A percentile compares a stretch with the other conserved stretches of the same genome.
phyloP scores from a whole-genome alignment of 2,888 invertebrate genomes.

The Scaptomyza parva region DNA sequence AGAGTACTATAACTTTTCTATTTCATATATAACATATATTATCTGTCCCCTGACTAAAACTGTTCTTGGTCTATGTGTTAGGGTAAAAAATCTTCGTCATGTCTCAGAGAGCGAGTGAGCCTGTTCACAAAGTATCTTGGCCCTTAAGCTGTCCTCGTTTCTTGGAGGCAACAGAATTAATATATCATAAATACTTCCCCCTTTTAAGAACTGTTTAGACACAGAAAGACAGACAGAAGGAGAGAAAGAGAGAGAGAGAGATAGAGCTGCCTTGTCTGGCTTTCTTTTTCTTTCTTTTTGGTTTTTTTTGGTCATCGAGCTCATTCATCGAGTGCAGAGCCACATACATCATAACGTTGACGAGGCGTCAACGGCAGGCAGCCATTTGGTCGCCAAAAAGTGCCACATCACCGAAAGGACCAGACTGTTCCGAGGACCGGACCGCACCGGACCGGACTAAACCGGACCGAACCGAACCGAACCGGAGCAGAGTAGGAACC shows the following conservation, averaged over 20 bases:
- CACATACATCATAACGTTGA: slow-evolving; percentile 71
- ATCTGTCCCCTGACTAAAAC: no score
- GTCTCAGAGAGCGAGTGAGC: not conserved
- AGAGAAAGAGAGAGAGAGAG: no score
- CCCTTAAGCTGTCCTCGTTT: not conserved
- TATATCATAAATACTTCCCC: slow-evolving; percentile 6
- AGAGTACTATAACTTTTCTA: no score
- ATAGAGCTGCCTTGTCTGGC: not conserved
- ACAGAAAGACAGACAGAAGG: no score
- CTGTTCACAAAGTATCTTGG: not conserved
- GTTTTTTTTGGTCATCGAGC: slow-evolving; percentile 1
- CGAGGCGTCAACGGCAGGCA: slow-evolving; percentile 69
- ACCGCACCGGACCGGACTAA: no score
- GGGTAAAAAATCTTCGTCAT: not conserved
- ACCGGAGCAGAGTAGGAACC: slow-evolving; percentile 3
- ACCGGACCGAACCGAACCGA: no score
- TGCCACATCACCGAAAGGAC: slow-evolving; percentile 6
- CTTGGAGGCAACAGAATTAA: not conserved
- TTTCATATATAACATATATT: no score
- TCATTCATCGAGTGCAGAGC: slow-evolving; percentile 32
- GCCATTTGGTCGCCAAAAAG: slow-evolving; percentile 52
- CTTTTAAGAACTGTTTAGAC: slow-evolving; percentile 1
- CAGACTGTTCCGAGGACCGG: not conserved
- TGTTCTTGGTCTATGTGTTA: no score
- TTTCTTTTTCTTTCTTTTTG: not conserved